Evolutionary conservation across 2,113 vertebrate genomes (phyloP).

Genomic region (Plecotus auritus): DNA sequence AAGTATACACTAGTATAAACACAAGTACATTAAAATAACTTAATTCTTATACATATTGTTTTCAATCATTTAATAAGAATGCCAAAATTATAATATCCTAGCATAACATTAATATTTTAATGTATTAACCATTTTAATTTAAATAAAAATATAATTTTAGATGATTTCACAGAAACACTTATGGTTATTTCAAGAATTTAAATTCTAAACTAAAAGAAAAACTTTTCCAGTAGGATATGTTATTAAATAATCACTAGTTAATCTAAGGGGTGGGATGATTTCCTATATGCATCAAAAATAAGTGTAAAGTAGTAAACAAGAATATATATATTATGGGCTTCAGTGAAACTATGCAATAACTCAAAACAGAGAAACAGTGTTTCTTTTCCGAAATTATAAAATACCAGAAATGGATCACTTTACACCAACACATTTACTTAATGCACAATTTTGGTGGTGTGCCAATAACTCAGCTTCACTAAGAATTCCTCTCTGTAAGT

Average conservation of each 20-base stretch:
- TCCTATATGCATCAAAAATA: not conserved
- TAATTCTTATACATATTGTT: not conserved
- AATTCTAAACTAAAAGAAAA: constrained; percentile 29
- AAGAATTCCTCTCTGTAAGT: constrained; percentile 73
- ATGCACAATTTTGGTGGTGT: constrained; percentile 57
- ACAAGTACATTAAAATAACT: not conserved
- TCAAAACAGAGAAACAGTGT: constrained; percentile 9
- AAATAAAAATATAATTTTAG: constrained; percentile 10
- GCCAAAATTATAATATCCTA: not conserved
- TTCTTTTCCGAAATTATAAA: constrained; percentile 62
- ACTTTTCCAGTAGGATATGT: not conserved
- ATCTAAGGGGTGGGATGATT: not conserved
- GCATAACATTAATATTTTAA: constrained; percentile 10
- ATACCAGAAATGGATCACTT: constrained; percentile 47
- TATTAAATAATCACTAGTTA: constrained; percentile 14
- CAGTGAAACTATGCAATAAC: not conserved
- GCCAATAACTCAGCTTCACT: constrained; percentile 47
- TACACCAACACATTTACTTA: constrained; percentile 53
- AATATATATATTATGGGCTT: not conserved
- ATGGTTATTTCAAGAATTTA: not conserved
- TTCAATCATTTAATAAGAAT: not conserved
- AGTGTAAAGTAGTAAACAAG: not conserved
- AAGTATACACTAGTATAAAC: not conserved
- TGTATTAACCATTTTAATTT: constrained; percentile 23
- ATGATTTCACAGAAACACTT: constrained; percentile 24